These are phyloP conservation scores for Panagrolaimus sp. DNA, from an alignment of 1,140 invertebrate genomes.

Conservation along the genomic window DNA sequence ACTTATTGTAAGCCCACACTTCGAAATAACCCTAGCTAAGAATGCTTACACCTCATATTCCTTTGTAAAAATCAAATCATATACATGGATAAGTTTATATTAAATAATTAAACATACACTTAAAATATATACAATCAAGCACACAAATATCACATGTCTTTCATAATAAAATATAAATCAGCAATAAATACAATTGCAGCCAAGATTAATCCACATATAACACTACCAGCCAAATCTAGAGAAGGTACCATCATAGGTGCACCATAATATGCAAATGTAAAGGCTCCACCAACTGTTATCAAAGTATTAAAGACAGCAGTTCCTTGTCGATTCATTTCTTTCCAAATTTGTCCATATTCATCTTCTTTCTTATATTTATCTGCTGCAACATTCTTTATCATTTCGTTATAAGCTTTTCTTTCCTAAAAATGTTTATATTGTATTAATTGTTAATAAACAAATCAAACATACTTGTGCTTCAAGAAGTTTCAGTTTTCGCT, in stretches of 20 bases:
- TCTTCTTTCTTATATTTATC: neutral
- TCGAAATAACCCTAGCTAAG: too few relatives aligned
- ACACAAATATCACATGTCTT: constrained; percentile 48
- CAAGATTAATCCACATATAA: constrained; percentile 59
- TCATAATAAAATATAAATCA: constrained; percentile 62
- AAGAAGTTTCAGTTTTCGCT: neutral
- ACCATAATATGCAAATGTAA: constrained; percentile 47
- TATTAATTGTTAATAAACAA: too few relatives aligned
- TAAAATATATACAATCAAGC: too few relatives aligned
- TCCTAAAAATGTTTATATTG: neutral
- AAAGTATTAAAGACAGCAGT: constrained; percentile 5
- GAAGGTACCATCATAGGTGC: constrained; percentile 27
- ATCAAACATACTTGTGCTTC: neutral
- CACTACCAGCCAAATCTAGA: constrained; percentile 58
- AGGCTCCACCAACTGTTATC: constrained; percentile 24
- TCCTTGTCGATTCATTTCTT: constrained; percentile 8
- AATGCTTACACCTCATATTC: too few relatives aligned
- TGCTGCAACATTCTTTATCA: neutral
- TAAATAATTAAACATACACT: too few relatives aligned
- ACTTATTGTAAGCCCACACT: too few relatives aligned
- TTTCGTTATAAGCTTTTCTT: neutral
- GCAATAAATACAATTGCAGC: constrained; percentile 62
- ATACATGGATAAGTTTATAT: too few relatives aligned
- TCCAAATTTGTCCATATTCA: neutral
- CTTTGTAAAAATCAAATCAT: too few relatives aligned